Evolutionary conservation across 2,888 invertebrate genomes (phyloP).

Genomic region (Drosophila multiciliata): DNA sequence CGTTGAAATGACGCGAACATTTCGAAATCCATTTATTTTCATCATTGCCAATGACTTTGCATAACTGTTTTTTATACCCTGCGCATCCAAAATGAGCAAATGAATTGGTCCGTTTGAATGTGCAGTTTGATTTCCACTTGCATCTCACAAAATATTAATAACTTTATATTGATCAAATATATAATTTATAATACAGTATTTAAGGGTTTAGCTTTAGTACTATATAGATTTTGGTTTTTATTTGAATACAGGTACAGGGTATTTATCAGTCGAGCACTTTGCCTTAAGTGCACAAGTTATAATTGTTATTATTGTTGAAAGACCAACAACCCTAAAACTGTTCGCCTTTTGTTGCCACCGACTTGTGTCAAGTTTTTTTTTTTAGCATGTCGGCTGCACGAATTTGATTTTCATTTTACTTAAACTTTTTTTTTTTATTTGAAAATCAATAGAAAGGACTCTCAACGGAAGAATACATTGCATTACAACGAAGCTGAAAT

Average conservation of each 20-base stretch:
- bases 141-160: neutral
- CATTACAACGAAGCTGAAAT: neutral
- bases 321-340: slow-evolving; percentile 33
- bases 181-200: neutral
- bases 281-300: neutral
- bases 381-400: slow-evolving; percentile 23
- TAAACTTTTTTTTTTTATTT: slow-evolving; percentile 15
- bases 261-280: neutral
- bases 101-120: neutral
- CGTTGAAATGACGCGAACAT: slow-evolving; percentile 69
- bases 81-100: neutral
- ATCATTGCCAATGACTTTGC: slow-evolving; percentile 83
- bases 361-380: slow-evolving; percentile 33
- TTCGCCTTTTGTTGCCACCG: slow-evolving; percentile 17
- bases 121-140: neutral
- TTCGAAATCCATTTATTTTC: slow-evolving; percentile 84
- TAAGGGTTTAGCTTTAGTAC: neutral
- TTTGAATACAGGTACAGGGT: neutral
- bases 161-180: neutral
- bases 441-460: slow-evolving; percentile 12
- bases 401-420: slow-evolving; percentile 21
- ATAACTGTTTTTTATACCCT: slow-evolving; percentile 33
- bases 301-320: slow-evolving; percentile 56
- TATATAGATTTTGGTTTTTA: neutral
- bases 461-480: neutral